Evolutionary conservation across 2,888 invertebrate species (phyloP), one percentile per base, ranked within the genome.

Genomic region (Torymus aiolomorphi): DNA sequence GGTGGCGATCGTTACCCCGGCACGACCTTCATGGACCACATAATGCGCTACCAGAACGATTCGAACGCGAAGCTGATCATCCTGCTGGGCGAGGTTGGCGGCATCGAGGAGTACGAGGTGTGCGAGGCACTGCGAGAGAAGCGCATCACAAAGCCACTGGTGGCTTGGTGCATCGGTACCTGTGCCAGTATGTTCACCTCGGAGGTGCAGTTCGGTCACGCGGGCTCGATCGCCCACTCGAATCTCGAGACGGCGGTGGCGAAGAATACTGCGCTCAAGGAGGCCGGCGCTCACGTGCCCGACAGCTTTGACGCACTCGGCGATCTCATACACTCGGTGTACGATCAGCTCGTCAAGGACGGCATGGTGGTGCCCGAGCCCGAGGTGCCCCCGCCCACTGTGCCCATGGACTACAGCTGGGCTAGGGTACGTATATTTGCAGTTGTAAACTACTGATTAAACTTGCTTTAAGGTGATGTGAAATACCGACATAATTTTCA

Each of bases 341-440:
- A 96, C 89, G 91, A 92, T 70, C 91, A 93, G 70, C 92, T 99
- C 81, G 97, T 99, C 0, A 92, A 93, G 72, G 93, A 94, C 18
- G 97, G 98, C 57, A 93, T 93, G 74, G 96, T 99, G 85, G 94
- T 96, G 11, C 97, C 97, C 0, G 94, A 95, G 85, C 95, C 96
- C 62, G 99, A 99, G 91, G 94, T 96, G 71, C 97, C 98, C 12
- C 99, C 99, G 54, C 99, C 99, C 2, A 98, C 99, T 18, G 98
- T 99, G n/a, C 99, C 99, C 11, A 99, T 99, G 99, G 99, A 99
- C 91, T 99, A 97, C 91, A 97, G 96, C 82, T 99, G 99, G 99
- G 99, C 99, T 0, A 94, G 97, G 91, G 94, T 94, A 82, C 90
- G 92, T 63, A 52, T 67, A 73, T 49, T 14, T 62, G 8, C 5